Evolutionary conservation across 2,113 vertebrate genomes (phyloP).

Genomic region (Crotophaga sulcirostris): DNA sequence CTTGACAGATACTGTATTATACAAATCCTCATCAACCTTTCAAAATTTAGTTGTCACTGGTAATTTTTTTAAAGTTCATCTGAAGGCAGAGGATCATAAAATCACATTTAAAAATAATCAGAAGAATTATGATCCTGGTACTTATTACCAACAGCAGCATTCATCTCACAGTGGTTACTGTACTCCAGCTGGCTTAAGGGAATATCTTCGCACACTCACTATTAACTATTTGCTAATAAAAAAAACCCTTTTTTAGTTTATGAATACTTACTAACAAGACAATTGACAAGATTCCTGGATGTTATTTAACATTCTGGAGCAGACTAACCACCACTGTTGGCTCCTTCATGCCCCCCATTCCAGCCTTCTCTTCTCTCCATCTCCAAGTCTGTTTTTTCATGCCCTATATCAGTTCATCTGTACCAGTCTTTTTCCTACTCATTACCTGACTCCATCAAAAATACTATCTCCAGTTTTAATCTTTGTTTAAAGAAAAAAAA

Average conservation of each 20-base stretch:
- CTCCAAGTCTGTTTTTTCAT: not conserved
- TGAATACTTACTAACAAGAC: not conserved
- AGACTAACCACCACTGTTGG: not conserved
- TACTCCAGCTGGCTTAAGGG: not conserved
- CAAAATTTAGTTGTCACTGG: not conserved
- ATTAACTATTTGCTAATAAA: not conserved
- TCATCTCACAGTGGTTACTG: not conserved
- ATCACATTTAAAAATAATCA: not conserved
- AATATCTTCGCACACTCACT: not conserved
- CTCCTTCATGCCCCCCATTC: not conserved
- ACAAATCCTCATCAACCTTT: not conserved
- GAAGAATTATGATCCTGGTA: not conserved
- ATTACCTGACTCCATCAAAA: not conserved
- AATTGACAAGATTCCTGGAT: not conserved
- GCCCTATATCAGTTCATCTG: not conserved
- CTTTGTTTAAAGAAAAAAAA: not conserved
- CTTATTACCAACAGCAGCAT: not conserved
- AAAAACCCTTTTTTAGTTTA: not conserved
- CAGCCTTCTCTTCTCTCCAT: not conserved
- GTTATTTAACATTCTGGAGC: not conserved
- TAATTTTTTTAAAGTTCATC: not conserved
- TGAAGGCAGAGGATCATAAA: not conserved
- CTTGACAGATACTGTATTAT: not conserved
- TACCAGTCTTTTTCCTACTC: not conserved
- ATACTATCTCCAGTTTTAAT: accelerated